Conservation (phyloP, 2,797 vertebrate species). For the Triplophysa bombifrons region DNA sequence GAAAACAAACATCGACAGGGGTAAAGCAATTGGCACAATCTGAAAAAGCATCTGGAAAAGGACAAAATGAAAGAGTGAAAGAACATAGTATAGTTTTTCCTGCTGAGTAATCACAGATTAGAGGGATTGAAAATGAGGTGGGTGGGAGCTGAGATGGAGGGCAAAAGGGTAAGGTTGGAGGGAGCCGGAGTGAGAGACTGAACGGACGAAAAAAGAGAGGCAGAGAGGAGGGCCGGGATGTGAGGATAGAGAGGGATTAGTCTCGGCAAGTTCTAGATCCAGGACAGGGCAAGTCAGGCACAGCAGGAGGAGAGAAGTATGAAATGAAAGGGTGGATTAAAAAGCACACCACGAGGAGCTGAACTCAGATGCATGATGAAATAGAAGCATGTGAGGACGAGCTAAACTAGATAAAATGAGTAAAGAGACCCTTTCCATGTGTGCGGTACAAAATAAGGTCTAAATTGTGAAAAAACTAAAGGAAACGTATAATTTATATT, state of each 20-base stretch:
- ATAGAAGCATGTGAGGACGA: background rate
- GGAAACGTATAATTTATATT: too few relatives aligned
- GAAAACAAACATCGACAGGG: slow-evolving; percentile 1
- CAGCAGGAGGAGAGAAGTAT: slow-evolving; percentile 8
- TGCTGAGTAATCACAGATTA: slow-evolving; percentile 38
- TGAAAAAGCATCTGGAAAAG: slow-evolving; percentile 27
- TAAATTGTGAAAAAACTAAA: too few relatives aligned
- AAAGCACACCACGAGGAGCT: slow-evolving; percentile 3
- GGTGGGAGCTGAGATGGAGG: slow-evolving; percentile 24
- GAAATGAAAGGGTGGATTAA: slow-evolving; percentile 29
- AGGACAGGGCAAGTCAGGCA: background rate
- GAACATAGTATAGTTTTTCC: slow-evolving; percentile 5
- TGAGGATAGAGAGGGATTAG: slow-evolving; percentile 33
- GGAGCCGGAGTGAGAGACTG: slow-evolving; percentile 2
- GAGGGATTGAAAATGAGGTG: background rate
- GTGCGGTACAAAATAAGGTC: background rate
- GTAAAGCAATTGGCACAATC: slow-evolving; percentile 14
- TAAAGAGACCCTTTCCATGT: background rate
- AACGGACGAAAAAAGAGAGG: slow-evolving; percentile 1
- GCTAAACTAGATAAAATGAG: slow-evolving; percentile 20
- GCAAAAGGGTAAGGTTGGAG: slow-evolving; percentile 21
- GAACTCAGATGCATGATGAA: slow-evolving; percentile 2
- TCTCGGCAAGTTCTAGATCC: slow-evolving; percentile 25
- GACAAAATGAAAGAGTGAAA: slow-evolving; percentile 20
- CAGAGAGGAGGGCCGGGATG: slow-evolving; percentile 8